Conservation (phyloP, 2,888 invertebrate species). For the Agrochola macilenta region DNA sequence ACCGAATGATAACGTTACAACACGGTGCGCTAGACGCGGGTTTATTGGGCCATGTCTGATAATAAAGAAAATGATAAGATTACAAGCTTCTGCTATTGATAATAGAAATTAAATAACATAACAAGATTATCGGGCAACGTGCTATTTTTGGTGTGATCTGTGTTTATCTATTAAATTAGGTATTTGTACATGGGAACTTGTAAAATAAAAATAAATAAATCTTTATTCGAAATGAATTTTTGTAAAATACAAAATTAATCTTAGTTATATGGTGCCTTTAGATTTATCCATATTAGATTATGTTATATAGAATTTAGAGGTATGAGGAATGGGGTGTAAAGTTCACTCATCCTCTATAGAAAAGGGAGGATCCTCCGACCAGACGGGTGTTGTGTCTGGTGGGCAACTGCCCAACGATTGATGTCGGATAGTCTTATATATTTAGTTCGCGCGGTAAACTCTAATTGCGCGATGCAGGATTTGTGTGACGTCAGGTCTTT, state of each 20-base stretch:
- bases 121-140: conserved; percentile 23
- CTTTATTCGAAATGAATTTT: not conserved
- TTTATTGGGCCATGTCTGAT: conserved; percentile 38
- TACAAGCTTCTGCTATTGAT: conserved; percentile 20
- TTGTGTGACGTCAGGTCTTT: too few relatives aligned
- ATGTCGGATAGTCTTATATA: too few relatives aligned
- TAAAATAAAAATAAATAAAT: not conserved
- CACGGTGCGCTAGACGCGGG: conserved; percentile 14
- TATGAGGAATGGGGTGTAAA: too few relatives aligned
- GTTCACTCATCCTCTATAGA: too few relatives aligned
- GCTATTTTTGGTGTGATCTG: not conserved
- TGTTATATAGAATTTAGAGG: too few relatives aligned
- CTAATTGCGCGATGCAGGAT: too few relatives aligned
- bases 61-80: conserved; percentile 30
- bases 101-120: conserved; percentile 23
- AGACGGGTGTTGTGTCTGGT: too few relatives aligned
- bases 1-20: conserved; percentile 11
- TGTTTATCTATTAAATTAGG: not conserved
- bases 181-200: not conserved
- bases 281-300: too few relatives aligned
- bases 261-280: not conserved
- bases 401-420: too few relatives aligned
- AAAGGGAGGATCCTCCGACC: too few relatives aligned
- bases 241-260: not conserved
- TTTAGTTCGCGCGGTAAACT: too few relatives aligned